phyloP scores from a whole-genome alignment of 1,140 invertebrate genomes.

The Drosophila pruinosa region DNA sequence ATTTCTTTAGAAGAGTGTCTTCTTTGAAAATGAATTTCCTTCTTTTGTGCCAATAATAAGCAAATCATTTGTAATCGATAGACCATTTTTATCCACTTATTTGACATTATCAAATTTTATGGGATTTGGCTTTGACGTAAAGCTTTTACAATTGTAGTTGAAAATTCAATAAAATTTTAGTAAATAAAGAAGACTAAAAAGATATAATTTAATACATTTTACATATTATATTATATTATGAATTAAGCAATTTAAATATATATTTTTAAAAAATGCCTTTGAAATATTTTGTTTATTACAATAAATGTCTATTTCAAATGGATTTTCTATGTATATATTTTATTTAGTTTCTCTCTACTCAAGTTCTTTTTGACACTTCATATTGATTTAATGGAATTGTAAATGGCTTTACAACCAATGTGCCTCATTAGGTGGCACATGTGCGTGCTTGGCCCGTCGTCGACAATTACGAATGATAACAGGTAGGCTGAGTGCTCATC shows the following conservation, averaged over 20 bases:
- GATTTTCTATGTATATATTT: neutral
- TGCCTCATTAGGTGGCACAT: slow-evolving; percentile 6
- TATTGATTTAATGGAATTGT: neutral
- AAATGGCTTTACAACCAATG: neutral
- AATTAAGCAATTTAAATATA: neutral
- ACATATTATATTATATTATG: too few species aligned
- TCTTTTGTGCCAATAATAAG: neutral
- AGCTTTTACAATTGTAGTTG: too few species aligned
- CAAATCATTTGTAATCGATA: too few species aligned
- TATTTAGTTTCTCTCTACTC: neutral
- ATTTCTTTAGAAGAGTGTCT: neutral
- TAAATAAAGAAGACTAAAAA: too few species aligned
- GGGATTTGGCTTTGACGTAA: too few species aligned
- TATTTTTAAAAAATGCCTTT: neutral
- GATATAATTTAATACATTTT: too few species aligned
- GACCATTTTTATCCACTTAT: too few species aligned
- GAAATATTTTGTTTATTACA: too few species aligned
- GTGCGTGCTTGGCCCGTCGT: slow-evolving; percentile 16
- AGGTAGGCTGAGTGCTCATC: slow-evolving; percentile 11
- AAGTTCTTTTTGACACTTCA: neutral
- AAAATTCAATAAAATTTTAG: too few species aligned
- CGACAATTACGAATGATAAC: slow-evolving; percentile 28
- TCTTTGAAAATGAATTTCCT: neutral
- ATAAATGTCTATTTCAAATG: too few species aligned
- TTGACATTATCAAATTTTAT: too few species aligned